A percentile compares a stretch with the other conserved stretches of the same genome.
These are phyloP conservation scores for Leistus spinibarbis DNA, from an alignment of 2,888 invertebrate species.

Conservation along the genomic window DNA sequence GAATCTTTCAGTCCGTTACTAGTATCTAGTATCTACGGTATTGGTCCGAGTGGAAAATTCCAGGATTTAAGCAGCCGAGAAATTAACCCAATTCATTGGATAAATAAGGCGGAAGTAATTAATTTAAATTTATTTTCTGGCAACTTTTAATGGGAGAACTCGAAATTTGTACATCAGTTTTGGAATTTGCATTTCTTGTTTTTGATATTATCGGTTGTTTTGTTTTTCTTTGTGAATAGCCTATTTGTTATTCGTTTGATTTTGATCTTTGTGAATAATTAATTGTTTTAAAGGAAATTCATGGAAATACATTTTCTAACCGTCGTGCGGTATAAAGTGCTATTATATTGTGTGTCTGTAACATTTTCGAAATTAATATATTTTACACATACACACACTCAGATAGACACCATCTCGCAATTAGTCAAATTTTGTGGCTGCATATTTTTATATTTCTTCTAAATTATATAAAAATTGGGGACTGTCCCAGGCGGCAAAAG, in stretches of 20 bases:
- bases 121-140: conserved; percentile 3
- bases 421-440: too few relatives aligned
- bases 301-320: background rate
- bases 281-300: background rate
- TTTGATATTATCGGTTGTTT: background rate
- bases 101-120: background rate
- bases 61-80: background rate
- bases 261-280: background rate
- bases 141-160: background rate
- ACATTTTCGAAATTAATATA: too few relatives aligned
- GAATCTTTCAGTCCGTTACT: background rate
- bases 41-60: background rate
- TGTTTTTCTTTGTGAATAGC: background rate
- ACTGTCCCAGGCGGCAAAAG: too few relatives aligned
- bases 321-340: background rate
- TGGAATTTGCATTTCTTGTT: background rate
- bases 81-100: background rate
- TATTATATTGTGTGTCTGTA: background rate
- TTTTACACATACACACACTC: too few relatives aligned
- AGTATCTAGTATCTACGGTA: background rate
- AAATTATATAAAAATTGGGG: too few relatives aligned
- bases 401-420: too few relatives aligned
- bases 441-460: too few relatives aligned
- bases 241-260: background rate
- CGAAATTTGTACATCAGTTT: background rate